phyloP scores from a whole-genome alignment of 2,888 invertebrate species.

The Xanthia togata region DNA sequence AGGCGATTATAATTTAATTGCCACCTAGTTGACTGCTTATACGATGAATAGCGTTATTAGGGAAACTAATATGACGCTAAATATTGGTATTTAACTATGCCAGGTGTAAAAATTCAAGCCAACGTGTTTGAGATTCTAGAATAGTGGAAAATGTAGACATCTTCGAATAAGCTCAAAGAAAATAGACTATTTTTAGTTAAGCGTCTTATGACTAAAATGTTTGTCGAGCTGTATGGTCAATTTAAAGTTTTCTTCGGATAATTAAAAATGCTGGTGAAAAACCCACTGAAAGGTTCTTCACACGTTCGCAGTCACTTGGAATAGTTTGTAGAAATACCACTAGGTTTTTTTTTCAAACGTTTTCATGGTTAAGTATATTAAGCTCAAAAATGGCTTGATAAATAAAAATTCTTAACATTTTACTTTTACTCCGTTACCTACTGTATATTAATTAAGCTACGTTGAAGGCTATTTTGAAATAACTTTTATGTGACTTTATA shows the following conservation, averaged over 20 bases:
- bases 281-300: neutral
- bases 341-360: too few species aligned
- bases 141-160: neutral
- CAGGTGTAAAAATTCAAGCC: slow-evolving; percentile 9
- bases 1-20: slow-evolving; percentile 55
- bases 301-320: neutral
- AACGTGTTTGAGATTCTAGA: neutral
- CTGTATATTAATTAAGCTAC: neutral
- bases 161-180: neutral
- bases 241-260: neutral
- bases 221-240: neutral
- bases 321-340: neutral
- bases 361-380: neutral
- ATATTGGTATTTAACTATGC: neutral
- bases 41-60: slow-evolving; percentile 18
- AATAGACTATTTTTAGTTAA: neutral
- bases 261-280: neutral
- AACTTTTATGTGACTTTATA: neutral
- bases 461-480: slow-evolving; percentile 3
- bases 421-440: neutral
- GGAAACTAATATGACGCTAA: slow-evolving; percentile 39
- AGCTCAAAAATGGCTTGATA: neutral
- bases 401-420: neutral
- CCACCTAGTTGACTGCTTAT: slow-evolving; percentile 34
- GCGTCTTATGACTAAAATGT: neutral